phyloP scores from a whole-genome alignment of 2,797 vertebrate species.

The Sebastes trivittatus region DNA sequence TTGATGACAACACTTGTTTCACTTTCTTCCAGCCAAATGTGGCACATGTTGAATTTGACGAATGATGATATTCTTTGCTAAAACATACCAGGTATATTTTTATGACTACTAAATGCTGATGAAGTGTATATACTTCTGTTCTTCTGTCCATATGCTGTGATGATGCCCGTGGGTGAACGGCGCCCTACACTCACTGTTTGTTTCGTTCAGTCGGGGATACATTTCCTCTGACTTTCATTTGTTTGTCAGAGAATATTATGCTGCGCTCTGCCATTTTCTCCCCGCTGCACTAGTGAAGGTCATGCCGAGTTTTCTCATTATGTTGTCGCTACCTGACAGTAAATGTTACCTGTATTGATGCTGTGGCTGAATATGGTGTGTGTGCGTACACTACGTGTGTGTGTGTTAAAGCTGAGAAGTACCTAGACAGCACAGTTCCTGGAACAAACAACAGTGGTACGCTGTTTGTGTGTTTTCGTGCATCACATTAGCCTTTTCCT shows the following conservation, averaged over 20 bases:
- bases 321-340: constrained; percentile 52
- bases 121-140: not conserved
- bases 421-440: not conserved
- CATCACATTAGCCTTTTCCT: not conserved
- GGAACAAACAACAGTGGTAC: not conserved
- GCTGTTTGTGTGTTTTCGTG: not conserved
- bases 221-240: constrained; percentile 51
- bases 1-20: not conserved
- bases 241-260: constrained; percentile 51
- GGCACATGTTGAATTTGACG: not conserved
- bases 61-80: not conserved
- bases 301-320: constrained; percentile 65
- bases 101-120: not conserved
- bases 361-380: not conserved
- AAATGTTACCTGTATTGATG: constrained; percentile 57
- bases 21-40: not conserved
- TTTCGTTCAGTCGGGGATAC: constrained; percentile 13
- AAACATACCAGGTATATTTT: not conserved
- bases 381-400: not conserved
- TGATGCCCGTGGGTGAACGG: not conserved
- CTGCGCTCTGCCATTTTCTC: constrained; percentile 42
- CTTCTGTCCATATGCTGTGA: not conserved
- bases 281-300: constrained; percentile 45
- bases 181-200: not conserved
- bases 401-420: not conserved